phyloP scores from a whole-genome alignment of 2,888 invertebrate genomes.

The Metopia argyrocephala region DNA sequence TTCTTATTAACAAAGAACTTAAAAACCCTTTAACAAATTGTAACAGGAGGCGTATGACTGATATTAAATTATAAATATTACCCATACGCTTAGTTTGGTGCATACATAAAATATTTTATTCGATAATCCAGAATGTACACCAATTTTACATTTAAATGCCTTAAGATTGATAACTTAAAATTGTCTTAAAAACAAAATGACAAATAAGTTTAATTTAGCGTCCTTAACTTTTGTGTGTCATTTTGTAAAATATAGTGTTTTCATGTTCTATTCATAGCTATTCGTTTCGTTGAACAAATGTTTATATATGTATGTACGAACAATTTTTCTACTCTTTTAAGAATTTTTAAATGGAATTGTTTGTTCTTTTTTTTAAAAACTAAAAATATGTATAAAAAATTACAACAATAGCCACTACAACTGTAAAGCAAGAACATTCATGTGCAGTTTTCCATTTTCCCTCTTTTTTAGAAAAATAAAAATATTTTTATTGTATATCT shows the following conservation, averaged over 20 bases:
- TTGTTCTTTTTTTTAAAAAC: conserved; percentile 38
- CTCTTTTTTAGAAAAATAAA: not conserved
- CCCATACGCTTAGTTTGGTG: too few relatives aligned
- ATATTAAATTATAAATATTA: too few relatives aligned
- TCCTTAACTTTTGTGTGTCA: too few relatives aligned
- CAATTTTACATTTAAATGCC: too few relatives aligned
- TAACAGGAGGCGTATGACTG: not conserved
- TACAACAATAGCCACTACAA: not conserved
- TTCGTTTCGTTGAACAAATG: conserved; percentile 59
- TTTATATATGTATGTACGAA: conserved; percentile 57
- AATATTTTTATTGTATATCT: conserved; percentile 35
- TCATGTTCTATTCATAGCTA: conserved; percentile 9
- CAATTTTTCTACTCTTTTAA: not conserved
- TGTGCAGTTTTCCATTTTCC: not conserved
- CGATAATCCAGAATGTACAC: too few relatives aligned
- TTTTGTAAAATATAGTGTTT: too few relatives aligned
- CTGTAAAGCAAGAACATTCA: not conserved
- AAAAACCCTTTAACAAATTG: not conserved
- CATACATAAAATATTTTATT: too few relatives aligned
- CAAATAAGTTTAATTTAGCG: too few relatives aligned
- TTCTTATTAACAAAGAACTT: too few relatives aligned
- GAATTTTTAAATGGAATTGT: conserved; percentile 40
- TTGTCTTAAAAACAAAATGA: too few relatives aligned
- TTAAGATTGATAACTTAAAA: too few relatives aligned
- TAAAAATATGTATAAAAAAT: not conserved